Base-by-base conservation (phyloP, 2,888 invertebrate species). In the Sinodicranocentrus sp. region DNA sequence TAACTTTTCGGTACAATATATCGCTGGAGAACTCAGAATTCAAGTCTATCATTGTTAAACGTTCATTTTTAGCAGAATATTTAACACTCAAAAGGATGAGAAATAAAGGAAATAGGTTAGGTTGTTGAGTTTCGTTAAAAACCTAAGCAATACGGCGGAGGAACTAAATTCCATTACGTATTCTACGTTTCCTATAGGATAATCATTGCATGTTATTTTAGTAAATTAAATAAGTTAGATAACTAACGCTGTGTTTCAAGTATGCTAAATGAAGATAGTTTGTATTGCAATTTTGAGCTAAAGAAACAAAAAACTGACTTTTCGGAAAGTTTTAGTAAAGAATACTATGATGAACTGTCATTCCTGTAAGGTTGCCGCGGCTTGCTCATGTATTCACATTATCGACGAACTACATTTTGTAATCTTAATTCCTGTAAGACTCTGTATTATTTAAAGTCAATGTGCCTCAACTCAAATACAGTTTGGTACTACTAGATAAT, bases 401-500 rank as follows among this genome's bases (percentile, higher is more conserved):
- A 57, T 21, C 23, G 43, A 43, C 17, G 25, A 61, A 28, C 61
- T 28, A 5, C 33, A 61, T 26, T 61, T 28, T n/a, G n/a, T n/a
- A n/a, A n/a, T n/a, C n/a, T n/a, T n/a, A n/a, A n/a, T n/a, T n/a
- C n/a, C n/a, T n/a, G n/a, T n/a, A 48, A 48, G 48, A 10, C 15
- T 48, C 5, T 48, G 52, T 52, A n/a, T 61, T 61, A 15, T n/a
- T 48, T 70, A 48, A 70, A 63, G 71, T 79, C 78, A 71, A 71
- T 26, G 78, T 79, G 78, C 78, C 78, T 79, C 68, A 61, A 78
- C 70, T 78, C 78, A 79, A 70, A 70, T 43, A 71, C 78, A 26
- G 23, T 71, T 79, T 79, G 78, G 78, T 79, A 79, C 78, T 79
- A 79, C 26, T 61, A 33, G 33, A 26, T 61, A 10, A 61, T 26